phyloP scores from a whole-genome alignment of 2,888 invertebrate genomes.

The Drosophila melanosoma region DNA sequence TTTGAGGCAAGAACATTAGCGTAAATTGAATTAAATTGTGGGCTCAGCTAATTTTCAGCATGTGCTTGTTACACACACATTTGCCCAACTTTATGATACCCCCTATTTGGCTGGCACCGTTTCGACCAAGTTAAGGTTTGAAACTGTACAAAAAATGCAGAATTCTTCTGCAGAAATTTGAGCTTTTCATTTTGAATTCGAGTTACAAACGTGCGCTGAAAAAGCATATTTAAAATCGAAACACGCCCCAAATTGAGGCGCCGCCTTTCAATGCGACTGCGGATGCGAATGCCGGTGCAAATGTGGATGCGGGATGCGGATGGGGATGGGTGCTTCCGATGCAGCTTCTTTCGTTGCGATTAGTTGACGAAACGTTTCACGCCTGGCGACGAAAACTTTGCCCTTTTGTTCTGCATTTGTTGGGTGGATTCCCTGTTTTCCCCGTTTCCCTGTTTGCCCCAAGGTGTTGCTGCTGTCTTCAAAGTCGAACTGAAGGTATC shows the following conservation, averaged over 20 bases:
- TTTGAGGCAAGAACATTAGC: conserved; percentile 14
- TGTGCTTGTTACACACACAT: conserved; percentile 1
- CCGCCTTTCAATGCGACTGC: conserved; percentile 21
- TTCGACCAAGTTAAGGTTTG: not conserved
- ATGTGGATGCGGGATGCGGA: conserved; percentile 17
- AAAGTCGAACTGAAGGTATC: conserved; percentile 34
- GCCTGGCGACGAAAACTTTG: conserved; percentile 76
- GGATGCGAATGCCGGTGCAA: conserved; percentile 9
- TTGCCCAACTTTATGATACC: not conserved
- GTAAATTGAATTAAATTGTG: conserved; percentile 35
- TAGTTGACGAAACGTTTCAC: conserved; percentile 82
- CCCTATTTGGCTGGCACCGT: not conserved
- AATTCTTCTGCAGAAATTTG: not conserved
- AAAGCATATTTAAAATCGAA: conserved; percentile 48
- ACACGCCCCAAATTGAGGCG: conserved; percentile 39
- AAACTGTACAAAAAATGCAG: not conserved
- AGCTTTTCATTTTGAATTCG: not conserved
- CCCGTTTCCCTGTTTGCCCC: not conserved
- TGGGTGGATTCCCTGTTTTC: conserved; percentile 1
- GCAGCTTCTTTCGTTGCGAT: conserved; percentile 60
- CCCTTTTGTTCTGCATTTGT: conserved; percentile 59
- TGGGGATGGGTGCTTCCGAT: conserved; percentile 25
- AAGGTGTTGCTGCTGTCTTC: conserved; percentile 30
- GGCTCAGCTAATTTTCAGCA: conserved; percentile 11
- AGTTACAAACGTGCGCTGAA: not conserved